Base-by-base conservation (phyloP, 92 coral and sea anemone species). In the Bergia sp. region DNA sequence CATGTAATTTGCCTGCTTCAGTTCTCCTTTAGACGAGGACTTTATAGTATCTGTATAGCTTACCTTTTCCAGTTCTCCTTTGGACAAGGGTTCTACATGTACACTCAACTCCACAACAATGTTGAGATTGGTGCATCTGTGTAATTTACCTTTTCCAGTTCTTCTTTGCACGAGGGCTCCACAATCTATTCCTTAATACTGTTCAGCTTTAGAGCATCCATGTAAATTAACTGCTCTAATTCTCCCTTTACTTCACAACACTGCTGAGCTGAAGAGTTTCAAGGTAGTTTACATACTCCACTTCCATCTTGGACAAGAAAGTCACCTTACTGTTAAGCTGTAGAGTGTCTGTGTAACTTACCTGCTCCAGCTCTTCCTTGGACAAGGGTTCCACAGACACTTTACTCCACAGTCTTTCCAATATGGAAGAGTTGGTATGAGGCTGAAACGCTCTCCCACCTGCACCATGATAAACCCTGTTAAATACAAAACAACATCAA, bases 401-500 rank as follows among this genome's bases (percentile, higher is more conserved):
- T 82, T 89, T 95, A 55, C 94, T 89, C 99, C 99, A 97, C 79
- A 97, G 89, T 86, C 94, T 90, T 67, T 97, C 99, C 79, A 97
- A 77, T 67, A 95, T 87, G 20, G 97, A 92, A 40, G 98, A 95
- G 79, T 89, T 93, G 44, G 96, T 74, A 87, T 78, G 90, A 79
- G 88, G 85, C 58, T 87, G 93, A 86, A 85, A 87, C 40, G 85
- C 86, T 45, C 71, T 80, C 75, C 89, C 91, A n/a, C 82, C 89
- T 65, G 78, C 86, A 67, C 93, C 78, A 42, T 72, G 87, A 86
- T 85, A 93, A 49, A 92, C 92, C 92, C 98, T 95, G 74, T 29
- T 5, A 80, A 80, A 66, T 21, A 85, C 6, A 64, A 29, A 75
- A 61, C 69, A 18, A 61, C 69, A 61, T 5, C 5, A 3, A 47